Percentiles rank a stretch among this genome's conserved stretches.
Evolutionary conservation across 2,113 vertebrate genomes (phyloP).

Genomic region (Arvicanthis niloticus): DNA sequence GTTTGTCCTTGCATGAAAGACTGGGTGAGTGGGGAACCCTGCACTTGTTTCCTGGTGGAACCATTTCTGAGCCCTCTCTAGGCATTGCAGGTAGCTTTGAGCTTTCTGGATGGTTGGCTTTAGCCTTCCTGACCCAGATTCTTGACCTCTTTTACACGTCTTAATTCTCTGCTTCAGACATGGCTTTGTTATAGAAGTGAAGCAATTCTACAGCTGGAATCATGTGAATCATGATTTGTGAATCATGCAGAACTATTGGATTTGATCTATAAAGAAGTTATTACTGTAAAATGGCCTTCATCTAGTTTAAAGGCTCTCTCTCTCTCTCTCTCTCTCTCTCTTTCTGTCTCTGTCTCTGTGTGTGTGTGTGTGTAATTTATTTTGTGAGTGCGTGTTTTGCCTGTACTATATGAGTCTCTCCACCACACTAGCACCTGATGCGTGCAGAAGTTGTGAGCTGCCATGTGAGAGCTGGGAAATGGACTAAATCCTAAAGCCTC

Average conservation of each 20-base stretch:
- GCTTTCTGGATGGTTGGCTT: background rate
- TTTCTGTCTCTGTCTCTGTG: too few relatives aligned
- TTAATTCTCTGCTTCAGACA: conserved; percentile 46
- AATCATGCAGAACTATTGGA: background rate
- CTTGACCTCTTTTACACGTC: conserved; percentile 23
- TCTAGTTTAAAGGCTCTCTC: background rate
- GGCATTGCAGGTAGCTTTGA: background rate
- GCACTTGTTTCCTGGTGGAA: background rate
- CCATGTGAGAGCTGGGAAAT: too few relatives aligned
- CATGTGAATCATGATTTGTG: background rate
- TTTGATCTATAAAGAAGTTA: background rate
- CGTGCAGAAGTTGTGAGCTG: too few relatives aligned
- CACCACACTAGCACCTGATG: too few relatives aligned
- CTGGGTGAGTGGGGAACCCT: background rate
- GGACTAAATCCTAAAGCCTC: too few relatives aligned
- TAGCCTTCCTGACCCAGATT: conserved; percentile 57
- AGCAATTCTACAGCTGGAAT: background rate
- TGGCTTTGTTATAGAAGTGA: conserved; percentile 52
- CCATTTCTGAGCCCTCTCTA: background rate
- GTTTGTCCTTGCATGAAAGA: background rate
- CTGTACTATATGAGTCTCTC: too few relatives aligned
- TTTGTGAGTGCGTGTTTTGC: background rate
- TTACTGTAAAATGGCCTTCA: conserved; percentile 13
- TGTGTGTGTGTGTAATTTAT: background rate
- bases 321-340: too few relatives aligned